These are phyloP conservation scores for Blennius ocellaris DNA, from an alignment of 2,113 vertebrate species.

Conservation along the genomic window DNA sequence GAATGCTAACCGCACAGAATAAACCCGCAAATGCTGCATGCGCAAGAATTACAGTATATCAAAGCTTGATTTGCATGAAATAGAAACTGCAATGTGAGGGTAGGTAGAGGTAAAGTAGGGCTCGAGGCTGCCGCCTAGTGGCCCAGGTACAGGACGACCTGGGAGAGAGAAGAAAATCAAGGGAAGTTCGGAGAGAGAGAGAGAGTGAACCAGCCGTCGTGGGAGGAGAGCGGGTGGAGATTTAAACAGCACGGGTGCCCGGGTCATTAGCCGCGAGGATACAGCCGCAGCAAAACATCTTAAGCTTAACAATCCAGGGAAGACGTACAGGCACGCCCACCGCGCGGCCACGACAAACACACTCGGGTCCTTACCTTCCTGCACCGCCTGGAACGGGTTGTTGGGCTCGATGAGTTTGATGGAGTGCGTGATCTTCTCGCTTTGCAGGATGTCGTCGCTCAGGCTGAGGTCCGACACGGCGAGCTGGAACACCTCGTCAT, in stretches of 20 bases:
- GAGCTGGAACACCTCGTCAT: constrained; percentile 97
- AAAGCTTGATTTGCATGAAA: too few species aligned
- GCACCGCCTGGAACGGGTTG: constrained; percentile 97
- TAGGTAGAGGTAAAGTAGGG: too few species aligned
- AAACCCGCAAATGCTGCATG: too few species aligned
- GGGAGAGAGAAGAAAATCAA: background rate
- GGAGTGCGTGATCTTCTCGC: constrained; percentile 98
- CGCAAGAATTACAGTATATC: too few species aligned
- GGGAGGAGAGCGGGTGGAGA: constrained; percentile 17
- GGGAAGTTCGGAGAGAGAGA: background rate
- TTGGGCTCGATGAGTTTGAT: constrained; percentile 97
- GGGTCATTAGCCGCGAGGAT: constrained; percentile 38
- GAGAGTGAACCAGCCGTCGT: background rate
- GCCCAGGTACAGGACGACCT: background rate
- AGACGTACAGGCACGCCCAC: background rate
- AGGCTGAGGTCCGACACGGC: constrained; percentile 97
- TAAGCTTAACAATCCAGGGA: too few species aligned
- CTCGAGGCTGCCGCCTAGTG: too few species aligned
- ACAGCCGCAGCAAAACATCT: background rate
- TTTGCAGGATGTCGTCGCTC: constrained; percentile 97
- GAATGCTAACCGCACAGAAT: too few species aligned
- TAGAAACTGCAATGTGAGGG: too few species aligned
- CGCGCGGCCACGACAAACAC: background rate
- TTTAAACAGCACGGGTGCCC: constrained; percentile 29
- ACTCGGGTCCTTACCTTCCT: constrained; percentile 90